Percentiles rank a stretch among this genome's conserved stretches.
These are phyloP conservation scores for Coenonympha arcania DNA, from an alignment of 2,888 invertebrate genomes.

Conservation along the genomic window DNA sequence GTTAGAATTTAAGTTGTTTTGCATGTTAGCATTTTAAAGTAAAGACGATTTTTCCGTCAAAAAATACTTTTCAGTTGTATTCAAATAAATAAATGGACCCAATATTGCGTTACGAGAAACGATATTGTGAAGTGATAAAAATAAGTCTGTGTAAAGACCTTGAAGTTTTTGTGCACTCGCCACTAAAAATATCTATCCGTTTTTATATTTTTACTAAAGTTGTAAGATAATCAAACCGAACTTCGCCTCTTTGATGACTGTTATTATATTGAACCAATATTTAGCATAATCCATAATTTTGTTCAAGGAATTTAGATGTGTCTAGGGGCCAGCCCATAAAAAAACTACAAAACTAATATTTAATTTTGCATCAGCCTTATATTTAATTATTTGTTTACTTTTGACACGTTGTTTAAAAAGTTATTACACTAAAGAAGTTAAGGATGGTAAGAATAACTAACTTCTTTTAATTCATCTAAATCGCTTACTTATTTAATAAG, in stretches of 20 bases:
- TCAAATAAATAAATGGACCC: not conserved
- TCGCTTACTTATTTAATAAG: too few species aligned
- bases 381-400: too few species aligned
- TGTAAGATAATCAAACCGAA: not conserved
- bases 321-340: not conserved
- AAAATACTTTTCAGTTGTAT: not conserved
- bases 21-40: too few species aligned
- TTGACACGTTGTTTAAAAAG: too few species aligned
- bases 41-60: too few species aligned
- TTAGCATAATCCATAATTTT: not conserved
- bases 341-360: not conserved
- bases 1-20: too few species aligned
- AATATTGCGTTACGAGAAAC: not conserved
- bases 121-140: not conserved
- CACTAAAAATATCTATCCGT: conserved; percentile 1
- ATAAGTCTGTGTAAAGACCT: not conserved
- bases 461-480: too few species aligned
- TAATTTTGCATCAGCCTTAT: not conserved
- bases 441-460: too few species aligned
- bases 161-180: conserved; percentile 5
- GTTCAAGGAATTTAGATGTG: not conserved
- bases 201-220: not conserved
- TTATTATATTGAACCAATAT: not conserved
- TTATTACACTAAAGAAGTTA: too few species aligned
- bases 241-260: not conserved